phyloP scores from a whole-genome alignment of 2,113 vertebrate genomes.

The Neogale vison region DNA sequence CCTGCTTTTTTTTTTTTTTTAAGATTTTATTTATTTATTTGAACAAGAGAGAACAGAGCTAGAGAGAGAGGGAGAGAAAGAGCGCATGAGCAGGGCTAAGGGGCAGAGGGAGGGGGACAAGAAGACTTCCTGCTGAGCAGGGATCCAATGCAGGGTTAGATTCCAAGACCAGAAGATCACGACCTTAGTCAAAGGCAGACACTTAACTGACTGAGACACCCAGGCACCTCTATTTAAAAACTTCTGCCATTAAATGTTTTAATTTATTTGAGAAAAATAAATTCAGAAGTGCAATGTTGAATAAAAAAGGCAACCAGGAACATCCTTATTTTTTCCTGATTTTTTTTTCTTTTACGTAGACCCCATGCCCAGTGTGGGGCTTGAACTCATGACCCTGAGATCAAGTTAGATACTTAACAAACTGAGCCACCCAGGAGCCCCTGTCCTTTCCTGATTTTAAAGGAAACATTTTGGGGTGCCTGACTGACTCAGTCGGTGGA shows the following conservation, averaged over 20 bases:
- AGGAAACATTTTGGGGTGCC: background rate
- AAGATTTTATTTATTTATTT: background rate
- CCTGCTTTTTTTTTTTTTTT: background rate
- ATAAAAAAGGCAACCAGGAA: background rate
- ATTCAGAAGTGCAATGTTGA: background rate
- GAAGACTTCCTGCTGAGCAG: background rate
- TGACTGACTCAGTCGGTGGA: background rate
- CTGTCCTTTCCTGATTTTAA: background rate
- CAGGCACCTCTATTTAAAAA: background rate
- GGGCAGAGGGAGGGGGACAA: background rate
- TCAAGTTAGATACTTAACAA: background rate
- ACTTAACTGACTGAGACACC: background rate
- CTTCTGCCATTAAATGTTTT: background rate
- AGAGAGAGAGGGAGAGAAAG: background rate
- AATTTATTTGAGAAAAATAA: conserved; percentile 17
- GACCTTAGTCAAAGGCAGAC: background rate
- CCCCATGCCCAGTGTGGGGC: background rate
- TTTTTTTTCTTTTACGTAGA: background rate
- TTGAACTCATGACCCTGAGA: background rate
- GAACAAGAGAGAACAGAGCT: background rate
- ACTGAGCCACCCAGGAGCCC: background rate
- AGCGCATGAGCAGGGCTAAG: background rate
- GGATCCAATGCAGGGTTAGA: background rate
- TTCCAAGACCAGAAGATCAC: background rate
- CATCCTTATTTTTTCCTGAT: background rate